Evolutionary conservation across 1,140 invertebrate species (phyloP), one percentile per base, ranked within the genome.

Genomic region (Ceratitis capitata): DNA sequence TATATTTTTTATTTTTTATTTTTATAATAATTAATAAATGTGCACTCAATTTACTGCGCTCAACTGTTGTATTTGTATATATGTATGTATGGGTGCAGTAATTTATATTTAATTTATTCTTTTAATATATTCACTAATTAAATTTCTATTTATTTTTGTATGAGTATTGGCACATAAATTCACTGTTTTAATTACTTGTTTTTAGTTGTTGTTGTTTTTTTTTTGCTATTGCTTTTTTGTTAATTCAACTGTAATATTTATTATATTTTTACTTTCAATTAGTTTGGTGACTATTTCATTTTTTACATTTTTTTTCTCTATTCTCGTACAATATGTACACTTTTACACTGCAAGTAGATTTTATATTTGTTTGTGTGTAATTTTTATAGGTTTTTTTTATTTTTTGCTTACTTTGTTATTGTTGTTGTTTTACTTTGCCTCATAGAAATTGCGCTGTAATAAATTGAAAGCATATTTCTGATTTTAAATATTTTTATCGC

Each of bases 151-250:
- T 14, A n/a, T 9, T 42, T 23, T n/a, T 56, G 51, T 56, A 56
- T 56, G 51, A 56, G 39, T 78, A 78, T 78, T 78, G 69, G 69
- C 69, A 78, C 69, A 39, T 78, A 78, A 78, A 78, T 78, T 78
- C 69, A 78, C 39, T 78, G 39, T 45, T 78, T 78, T 78, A 14
- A 78, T 78, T 78, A 45, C n/a, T 39, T 26, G 9, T 45, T 45
- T 45, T 39, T 19, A 39, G 69, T 32, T 19, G 64, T 19, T 35
- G 39, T 26, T 45, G 39, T n/a, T 56, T 2, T 56, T 56, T 19
- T 23, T 47, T 16, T 32, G 61, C 7, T 56, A 35, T 64, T 4
- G n/a, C n/a, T n/a, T n/a, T n/a, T n/a, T n/a, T n/a, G n/a, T n/a
- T n/a, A n/a, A n/a, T n/a, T n/a, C n/a, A n/a, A n/a, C n/a, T n/a